Evolutionary conservation across 30 jellyfish, hydroid and myxozoan species (phyloP), one percentile per base, ranked within the genome.

Genomic region (Mastigias papua): DNA sequence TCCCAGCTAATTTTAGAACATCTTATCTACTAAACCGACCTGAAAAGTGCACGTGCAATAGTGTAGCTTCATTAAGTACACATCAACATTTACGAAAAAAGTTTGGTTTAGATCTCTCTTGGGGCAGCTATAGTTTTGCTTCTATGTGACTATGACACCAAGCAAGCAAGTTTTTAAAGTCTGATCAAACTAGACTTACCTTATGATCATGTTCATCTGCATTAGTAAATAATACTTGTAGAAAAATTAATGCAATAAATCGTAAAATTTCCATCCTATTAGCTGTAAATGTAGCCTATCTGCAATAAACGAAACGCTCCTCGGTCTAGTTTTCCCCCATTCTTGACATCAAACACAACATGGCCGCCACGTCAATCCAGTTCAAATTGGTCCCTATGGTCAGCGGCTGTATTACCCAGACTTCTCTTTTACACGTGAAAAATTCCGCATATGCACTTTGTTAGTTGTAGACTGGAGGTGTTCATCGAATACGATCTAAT

Each of bases 311-410:
- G 19, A 63, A 63, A 63, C 20, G 2, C 33, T 17, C n/a, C 42
- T 21, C 15, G n/a, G 29, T 61, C n/a, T 27, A 16, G 16, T 21
- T 20, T 6, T 26, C 13, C 11, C 60, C 79, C 73, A 78, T 28
- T 78, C 1, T 5, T 76, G 34, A 2, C 22, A 16, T 26, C 20
- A 20, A 30, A 30, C 11, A 62, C 29, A 83, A 83, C 92, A 83
- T 83, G 92, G 92, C 92, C 86, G 92, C 92, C 92, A 83, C 92
- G 92, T 83, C 92, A 73, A 82, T 66, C 48, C 67, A 58, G 30
- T 42, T 35, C 80, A 50, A 62, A 23, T 34, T 79, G 51, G 37
- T 32, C 66, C 72, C 92, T 2, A 21, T 83, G 92, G 49, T 22
- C 92, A 83, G 92, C 92, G 92, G 92, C 7, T 49, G 42, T 77